phyloP scores from a whole-genome alignment of 2,797 vertebrate genomes.

The Cheirogaleus major region DNA sequence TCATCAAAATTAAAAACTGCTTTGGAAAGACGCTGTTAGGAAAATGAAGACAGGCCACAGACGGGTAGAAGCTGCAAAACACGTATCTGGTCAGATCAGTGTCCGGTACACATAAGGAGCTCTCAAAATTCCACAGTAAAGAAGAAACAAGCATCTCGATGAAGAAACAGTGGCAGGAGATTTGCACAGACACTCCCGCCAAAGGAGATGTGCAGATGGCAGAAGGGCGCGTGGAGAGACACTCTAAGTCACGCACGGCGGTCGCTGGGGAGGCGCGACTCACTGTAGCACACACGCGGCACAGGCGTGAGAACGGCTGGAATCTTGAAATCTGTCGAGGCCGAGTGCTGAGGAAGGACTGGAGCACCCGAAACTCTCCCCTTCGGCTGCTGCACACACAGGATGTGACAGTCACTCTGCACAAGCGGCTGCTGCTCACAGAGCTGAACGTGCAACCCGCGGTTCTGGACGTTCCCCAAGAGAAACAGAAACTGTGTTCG shows the following conservation, averaged over 20 bases:
- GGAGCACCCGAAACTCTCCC: not conserved
- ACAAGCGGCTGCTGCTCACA: accelerated
- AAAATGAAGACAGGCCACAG: not conserved
- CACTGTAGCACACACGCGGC: accelerated
- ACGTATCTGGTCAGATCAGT: not conserved
- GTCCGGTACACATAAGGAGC: not conserved
- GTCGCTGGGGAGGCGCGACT: accelerated
- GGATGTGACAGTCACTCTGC: accelerated
- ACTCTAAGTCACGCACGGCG: accelerated
- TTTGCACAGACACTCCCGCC: not conserved
- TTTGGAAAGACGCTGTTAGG: not conserved
- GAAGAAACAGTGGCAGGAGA: not conserved
- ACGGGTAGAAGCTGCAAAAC: not conserved
- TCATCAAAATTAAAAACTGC: not conserved
- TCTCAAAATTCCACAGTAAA: not conserved
- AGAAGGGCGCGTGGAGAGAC: accelerated
- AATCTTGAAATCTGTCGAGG: accelerated
- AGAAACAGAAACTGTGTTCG: accelerated
- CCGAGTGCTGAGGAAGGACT: not conserved
- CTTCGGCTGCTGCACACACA: too few relatives aligned
- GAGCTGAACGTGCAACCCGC: accelerated
- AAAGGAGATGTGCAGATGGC: not conserved
- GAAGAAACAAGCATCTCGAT: not conserved
- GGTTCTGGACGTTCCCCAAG: not conserved
- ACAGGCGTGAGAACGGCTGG: accelerated